Base-by-base conservation (phyloP, 37 sponge, comb jelly and placozoan genomes). In the Halichondria panicea region DNA sequence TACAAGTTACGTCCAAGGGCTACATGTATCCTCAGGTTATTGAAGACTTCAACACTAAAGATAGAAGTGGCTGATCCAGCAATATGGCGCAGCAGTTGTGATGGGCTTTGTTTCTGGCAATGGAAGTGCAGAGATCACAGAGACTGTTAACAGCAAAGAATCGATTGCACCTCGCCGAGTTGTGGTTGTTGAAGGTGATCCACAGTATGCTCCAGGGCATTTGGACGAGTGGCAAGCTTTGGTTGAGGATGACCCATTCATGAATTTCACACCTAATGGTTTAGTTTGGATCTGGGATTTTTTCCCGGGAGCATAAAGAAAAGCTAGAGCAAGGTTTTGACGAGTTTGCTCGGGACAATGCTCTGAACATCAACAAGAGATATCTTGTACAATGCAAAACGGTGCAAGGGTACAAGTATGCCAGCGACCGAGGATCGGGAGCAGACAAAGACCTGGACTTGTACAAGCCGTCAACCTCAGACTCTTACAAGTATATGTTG, bases 11-110 rank as follows among this genome's bases (percentile, higher is more conserved):
- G 7, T 12, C 60, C 27, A n/a, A 19, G 6, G 60, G 22, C 25
- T 58, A 58, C 25, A 22, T 58, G 19, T 58, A 58, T 22, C 60
- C 60, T 58, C 25, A 58, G 7, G 60, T 58, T 12, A 7, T 58
- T 19, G 27, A 58, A 27, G 60, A 58, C 25, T 58, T 58, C 60
- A 22, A 58, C 6, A 58, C 60, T 22, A 58, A 22, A 27, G 60
- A 58, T 58, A 27, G 60, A 58, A 58, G 60, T 58, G 60, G 60
- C 60, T 58, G 24, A 58, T 58, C 25, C 25, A 58, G 60, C 19
- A 58, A 7, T 58, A 58, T 58, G 60, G 60, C 22, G 60, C 25
- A 58, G 19, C 25, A 24, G 60, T 58, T 22, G 24, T 58, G 60
- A 58, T 58, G 60, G 60, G 60, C 12, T 12, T 58, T 58, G 60